Evolutionary conservation across 2,888 invertebrate genomes (phyloP).

Genomic region (Callosobruchus maculatus): DNA sequence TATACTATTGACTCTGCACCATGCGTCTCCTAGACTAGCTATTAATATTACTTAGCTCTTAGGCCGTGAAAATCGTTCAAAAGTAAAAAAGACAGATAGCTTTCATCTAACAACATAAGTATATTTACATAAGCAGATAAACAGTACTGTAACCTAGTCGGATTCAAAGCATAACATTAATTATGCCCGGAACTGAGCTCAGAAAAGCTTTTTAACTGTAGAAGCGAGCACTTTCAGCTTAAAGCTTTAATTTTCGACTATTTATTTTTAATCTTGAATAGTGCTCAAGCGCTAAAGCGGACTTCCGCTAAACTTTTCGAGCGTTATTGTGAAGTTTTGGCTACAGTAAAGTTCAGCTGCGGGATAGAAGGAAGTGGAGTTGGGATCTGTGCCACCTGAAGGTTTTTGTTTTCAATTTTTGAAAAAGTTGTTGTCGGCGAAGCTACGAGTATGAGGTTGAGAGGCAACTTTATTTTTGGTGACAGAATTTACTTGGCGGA

Average conservation of each 20-base stretch:
- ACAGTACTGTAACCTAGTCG: too few species aligned
- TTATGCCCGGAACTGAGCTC: not conserved
- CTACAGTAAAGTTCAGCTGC: not conserved
- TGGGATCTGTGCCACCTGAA: not conserved
- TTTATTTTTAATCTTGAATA: not conserved
- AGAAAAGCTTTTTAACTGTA: not conserved
- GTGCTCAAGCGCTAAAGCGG: not conserved
- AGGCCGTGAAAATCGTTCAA: too few species aligned
- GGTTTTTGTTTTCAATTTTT: not conserved
- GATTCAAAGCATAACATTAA: not conserved
- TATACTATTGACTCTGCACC: too few species aligned
- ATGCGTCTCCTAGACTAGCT: too few species aligned
- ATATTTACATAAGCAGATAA: too few species aligned
- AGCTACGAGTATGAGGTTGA: not conserved
- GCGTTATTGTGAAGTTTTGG: not conserved
- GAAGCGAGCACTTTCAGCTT: not conserved
- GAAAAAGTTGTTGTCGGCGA: not conserved
- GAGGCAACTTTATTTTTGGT: not conserved
- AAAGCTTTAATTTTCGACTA: not conserved
- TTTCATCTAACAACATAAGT: too few species aligned
- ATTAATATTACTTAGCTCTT: too few species aligned
- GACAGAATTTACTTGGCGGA: not conserved
- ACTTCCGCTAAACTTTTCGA: not conserved
- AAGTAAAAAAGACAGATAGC: too few species aligned
- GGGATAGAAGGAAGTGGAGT: not conserved